Base-by-base conservation (phyloP, 2,797 vertebrate genomes). In the Pipistrellus nathusii region DNA sequence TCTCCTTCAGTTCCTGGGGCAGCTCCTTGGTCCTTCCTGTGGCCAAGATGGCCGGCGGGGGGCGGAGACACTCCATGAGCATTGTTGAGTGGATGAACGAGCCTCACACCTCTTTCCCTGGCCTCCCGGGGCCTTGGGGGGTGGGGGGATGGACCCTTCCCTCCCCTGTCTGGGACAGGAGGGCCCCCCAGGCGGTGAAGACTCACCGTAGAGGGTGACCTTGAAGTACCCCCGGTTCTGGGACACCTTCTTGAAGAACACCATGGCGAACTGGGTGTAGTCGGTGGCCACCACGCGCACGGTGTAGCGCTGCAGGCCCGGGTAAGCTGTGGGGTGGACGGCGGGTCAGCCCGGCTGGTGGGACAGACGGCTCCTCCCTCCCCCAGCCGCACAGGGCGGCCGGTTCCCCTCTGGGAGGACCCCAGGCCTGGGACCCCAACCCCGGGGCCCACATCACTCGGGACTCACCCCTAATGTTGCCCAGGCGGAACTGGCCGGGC, bases 191-290 rank as follows among this genome's bases (percentile, higher is more conserved):
- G 53, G 51, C 5, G 18, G 23, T 4, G 21, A 53, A 35, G 51
- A 96, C 98, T 0, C 98, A 99, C 99, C 98, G 0, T 99, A 99
- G 20, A 99, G 98, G 88, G 98, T 99, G 96, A 97, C 98, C 97
- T 99, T 98, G 44, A 97, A 97, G 53, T 97, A 98, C 38, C 95
- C 64, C 10, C 88, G n/a, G 0, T 85, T 95, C 0, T 30, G 89
- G 35, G 97, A 98, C 59, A 88, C 97, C 94, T 98, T 99, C 88
- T 98, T 94, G 87, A 98, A 98, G 95, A 98, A 98, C 85, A 98
- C 93, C 80, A 99, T 90, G 25, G 98, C 98, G 0, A 98, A 99
- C 59, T 99, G 98, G 0, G 98, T 78, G 0, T 99, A 99, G 97
- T 99, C 98, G 55, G 99, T 98, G 1, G 98, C 97, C 1, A 98